phyloP scores from a whole-genome alignment of 2,113 vertebrate genomes.

The Callionymus lyra region DNA sequence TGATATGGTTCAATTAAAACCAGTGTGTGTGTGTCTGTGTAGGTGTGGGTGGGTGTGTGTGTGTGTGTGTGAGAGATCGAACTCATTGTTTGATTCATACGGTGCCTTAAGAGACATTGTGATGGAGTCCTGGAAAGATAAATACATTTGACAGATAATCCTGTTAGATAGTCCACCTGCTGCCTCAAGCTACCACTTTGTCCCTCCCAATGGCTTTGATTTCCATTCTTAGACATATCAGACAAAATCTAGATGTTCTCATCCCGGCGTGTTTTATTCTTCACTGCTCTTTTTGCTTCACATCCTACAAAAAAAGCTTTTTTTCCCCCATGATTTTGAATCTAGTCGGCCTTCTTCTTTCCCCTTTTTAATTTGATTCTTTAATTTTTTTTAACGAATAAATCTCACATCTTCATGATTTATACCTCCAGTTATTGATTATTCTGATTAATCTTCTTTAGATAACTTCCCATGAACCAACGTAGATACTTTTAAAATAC shows the following conservation, averaged over 20 bases:
- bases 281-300: conserved; percentile 33
- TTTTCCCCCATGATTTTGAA: conserved; percentile 11
- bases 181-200: conserved; percentile 43
- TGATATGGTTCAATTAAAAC: conserved; percentile 40
- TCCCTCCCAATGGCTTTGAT: conserved; percentile 11
- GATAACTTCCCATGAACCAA: too few relatives aligned
- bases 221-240: conserved; percentile 1
- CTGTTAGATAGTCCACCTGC: conserved; percentile 54
- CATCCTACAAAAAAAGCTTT: too few relatives aligned
- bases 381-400: too few relatives aligned
- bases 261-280: conserved; percentile 3
- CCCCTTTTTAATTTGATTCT: too few relatives aligned
- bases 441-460: too few relatives aligned
- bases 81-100: conserved; percentile 39
- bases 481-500: too few relatives aligned
- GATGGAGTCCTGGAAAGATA: conserved; percentile 47
- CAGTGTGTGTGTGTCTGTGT: conserved; percentile 1
- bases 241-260: too few relatives aligned
- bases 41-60: not conserved
- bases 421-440: too few relatives aligned
- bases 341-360: too few relatives aligned
- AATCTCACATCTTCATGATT: too few relatives aligned
- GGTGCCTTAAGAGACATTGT: conserved; percentile 46
- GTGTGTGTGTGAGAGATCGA: conserved; percentile 25
- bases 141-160: conserved; percentile 65